Conservation (phyloP, 2,113 vertebrate species). For the Pandion haliaetus region DNA sequence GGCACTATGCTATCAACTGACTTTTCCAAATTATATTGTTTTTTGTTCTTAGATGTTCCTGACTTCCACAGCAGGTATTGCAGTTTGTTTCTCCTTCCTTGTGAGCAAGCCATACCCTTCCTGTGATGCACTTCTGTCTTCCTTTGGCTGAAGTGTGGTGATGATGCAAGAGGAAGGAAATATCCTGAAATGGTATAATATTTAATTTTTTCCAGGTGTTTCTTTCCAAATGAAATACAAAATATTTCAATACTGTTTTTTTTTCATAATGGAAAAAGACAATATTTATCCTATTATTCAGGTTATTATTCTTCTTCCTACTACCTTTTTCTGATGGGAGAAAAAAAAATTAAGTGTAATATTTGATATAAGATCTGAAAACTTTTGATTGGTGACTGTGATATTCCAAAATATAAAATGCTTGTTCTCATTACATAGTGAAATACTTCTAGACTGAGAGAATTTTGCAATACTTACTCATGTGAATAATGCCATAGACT, state of each 20-base stretch:
- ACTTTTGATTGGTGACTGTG: neutral
- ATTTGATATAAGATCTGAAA: neutral
- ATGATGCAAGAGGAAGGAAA: neutral
- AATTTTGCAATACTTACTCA: neutral
- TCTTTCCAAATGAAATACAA: neutral
- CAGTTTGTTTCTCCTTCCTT: neutral
- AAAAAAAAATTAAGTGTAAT: neutral
- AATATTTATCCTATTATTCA: neutral
- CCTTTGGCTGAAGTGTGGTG: neutral
- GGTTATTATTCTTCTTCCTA: rapidly evolving
- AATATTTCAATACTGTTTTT: neutral
- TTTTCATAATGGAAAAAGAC: neutral
- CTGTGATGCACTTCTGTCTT: neutral
- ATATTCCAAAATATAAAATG: neutral
- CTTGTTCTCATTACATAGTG: neutral
- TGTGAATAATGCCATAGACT: neutral
- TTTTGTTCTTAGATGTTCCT: neutral
- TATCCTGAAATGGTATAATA: neutral
- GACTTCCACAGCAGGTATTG: neutral
- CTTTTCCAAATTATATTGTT: neutral
- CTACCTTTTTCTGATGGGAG: neutral
- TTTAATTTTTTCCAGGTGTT: neutral
- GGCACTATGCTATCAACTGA: neutral
- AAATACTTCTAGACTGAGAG: neutral
- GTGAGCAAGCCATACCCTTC: neutral